Conservation (phyloP, 2,113 vertebrate species). For the Amazona vittata region DNA sequence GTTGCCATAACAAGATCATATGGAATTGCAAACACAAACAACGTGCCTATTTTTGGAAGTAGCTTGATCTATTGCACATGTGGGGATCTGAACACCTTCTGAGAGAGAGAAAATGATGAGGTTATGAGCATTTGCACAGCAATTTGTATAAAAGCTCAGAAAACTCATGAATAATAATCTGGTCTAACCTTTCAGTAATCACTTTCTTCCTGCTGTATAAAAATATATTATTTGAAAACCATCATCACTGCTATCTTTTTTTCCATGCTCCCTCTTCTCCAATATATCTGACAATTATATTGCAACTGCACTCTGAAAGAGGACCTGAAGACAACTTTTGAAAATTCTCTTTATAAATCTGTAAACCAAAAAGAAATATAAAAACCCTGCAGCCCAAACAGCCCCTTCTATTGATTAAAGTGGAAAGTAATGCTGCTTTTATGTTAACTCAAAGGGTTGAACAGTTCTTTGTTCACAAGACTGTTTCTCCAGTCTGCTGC, state of each 20-base stretch:
- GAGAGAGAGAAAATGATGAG: background rate
- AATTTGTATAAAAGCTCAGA: constrained; percentile 52
- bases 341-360: constrained; percentile 43
- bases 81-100: constrained; percentile 15
- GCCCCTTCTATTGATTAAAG: background rate
- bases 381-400: background rate
- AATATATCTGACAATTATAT: constrained; percentile 2
- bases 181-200: constrained; percentile 38
- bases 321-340: background rate
- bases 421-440: background rate
- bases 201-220: background rate
- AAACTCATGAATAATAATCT: constrained; percentile 47
- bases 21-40: constrained; percentile 29
- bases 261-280: background rate
- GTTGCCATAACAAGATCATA: constrained; percentile 35
- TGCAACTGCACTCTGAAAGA: background rate
- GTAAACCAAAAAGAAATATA: constrained; percentile 7
- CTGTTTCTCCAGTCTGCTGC: background rate
- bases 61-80: background rate
- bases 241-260: background rate
- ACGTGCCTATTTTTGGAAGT: background rate
- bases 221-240: constrained; percentile 9
- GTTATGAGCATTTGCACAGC: constrained; percentile 15
- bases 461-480: background rate
- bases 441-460: constrained; percentile 22